Percentiles rank a stretch among this genome's conserved stretches.
These are phyloP conservation scores for Athalia rosae DNA, from an alignment of 2,888 invertebrate genomes.

Conservation along the genomic window DNA sequence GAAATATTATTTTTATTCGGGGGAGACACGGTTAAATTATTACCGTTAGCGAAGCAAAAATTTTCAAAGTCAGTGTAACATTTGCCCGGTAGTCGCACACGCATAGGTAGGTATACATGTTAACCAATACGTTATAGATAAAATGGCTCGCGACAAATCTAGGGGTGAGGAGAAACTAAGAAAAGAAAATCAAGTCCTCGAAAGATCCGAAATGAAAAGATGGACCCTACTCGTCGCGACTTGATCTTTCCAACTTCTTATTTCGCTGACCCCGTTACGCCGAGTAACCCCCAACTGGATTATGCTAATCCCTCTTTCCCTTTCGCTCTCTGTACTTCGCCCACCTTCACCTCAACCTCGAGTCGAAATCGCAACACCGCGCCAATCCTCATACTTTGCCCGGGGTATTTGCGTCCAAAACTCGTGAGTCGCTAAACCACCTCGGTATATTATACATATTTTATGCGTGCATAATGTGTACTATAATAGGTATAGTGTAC, in stretches of 20 bases:
- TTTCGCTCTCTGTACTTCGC: neutral
- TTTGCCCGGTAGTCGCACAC: neutral
- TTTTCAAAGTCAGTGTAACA: neutral
- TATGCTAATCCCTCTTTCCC: constrained; percentile 35
- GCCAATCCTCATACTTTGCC: constrained; percentile 34
- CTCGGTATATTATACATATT: neutral
- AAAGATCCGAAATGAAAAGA: neutral
- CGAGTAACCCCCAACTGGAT: constrained; percentile 36
- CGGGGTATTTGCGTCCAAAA: constrained; percentile 31
- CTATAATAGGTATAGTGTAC: constrained; percentile 4
- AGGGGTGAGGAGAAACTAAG: neutral
- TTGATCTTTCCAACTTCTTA: constrained; percentile 36
- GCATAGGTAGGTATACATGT: neutral
- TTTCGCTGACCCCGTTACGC: constrained; percentile 41
- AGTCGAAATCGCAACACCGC: constrained; percentile 27
- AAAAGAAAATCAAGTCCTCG: neutral
- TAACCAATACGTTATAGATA: no score
- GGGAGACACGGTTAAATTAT: constrained; percentile 26
- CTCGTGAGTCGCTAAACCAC: constrained; percentile 37
- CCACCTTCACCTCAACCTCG: neutral
- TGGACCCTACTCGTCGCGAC: constrained; percentile 13
- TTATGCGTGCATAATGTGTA: constrained; percentile 23
- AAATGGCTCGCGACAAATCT: neutral
- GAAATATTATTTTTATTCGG: constrained; percentile 39
- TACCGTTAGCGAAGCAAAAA: constrained; percentile 17